Evolutionary conservation across 2,113 vertebrate species (phyloP).

Genomic region (Petrocephalus microphthalmus): DNA sequence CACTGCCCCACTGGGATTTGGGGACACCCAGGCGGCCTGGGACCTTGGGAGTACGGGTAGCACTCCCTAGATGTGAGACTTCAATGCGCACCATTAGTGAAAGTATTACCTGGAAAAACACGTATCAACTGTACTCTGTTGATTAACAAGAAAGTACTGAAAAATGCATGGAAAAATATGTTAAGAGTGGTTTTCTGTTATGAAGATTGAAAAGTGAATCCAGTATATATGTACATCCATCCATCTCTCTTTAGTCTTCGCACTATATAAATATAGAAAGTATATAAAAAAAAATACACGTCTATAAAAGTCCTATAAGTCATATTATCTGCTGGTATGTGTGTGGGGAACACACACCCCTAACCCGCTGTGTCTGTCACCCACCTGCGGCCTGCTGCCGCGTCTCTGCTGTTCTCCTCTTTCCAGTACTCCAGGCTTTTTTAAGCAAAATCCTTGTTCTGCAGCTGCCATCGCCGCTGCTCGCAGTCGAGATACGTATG

Average conservation of each 20-base stretch:
- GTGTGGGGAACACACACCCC: neutral
- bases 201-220: neutral
- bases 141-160: neutral
- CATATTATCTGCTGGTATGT: neutral
- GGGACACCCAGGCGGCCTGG: neutral
- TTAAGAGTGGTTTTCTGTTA: neutral
- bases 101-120: neutral
- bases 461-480: neutral
- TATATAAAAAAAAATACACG: neutral
- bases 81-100: neutral
- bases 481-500: no score
- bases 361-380: neutral
- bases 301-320: neutral
- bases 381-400: neutral
- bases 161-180: neutral
- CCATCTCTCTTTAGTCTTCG: neutral
- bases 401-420: neutral
- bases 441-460: neutral
- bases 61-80: no score
- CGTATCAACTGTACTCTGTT: neutral
- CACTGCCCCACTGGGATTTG: neutral
- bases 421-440: neutral
- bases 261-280: neutral
- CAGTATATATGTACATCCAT: neutral
- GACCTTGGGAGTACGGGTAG: neutral